Evolutionary conservation across 1,140 invertebrate genomes (phyloP).

Genomic region (Papilio polyxenes): DNA sequence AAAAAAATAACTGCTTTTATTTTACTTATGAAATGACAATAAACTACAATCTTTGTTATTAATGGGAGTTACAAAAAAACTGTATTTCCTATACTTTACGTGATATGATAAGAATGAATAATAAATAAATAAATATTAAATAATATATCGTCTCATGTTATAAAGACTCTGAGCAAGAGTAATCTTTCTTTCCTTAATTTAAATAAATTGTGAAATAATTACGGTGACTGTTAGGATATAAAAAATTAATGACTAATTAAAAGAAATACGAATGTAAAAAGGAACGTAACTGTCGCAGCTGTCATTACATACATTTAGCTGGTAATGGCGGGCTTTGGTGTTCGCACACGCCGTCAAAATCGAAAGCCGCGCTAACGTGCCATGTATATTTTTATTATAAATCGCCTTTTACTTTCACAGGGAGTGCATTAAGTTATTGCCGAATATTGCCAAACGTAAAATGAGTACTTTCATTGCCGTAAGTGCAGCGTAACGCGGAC

Average conservation of each 20-base stretch:
- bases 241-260: neutral
- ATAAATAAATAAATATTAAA: no score
- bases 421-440: neutral
- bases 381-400: neutral
- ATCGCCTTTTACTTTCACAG: slow-evolving; percentile 7
- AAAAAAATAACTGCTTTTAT: neutral
- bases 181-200: neutral
- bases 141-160: no score
- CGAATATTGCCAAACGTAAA: neutral
- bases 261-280: neutral
- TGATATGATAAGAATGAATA: no score
- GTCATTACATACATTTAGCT: neutral
- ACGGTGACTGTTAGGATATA: neutral
- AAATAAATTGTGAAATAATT: neutral
- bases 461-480: neutral
- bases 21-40: neutral
- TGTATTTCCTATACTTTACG: neutral
- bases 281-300: slow-evolving; percentile 10
- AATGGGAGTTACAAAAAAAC: no score
- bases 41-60: neutral
- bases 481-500: neutral
- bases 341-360: neutral
- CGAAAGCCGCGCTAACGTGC: neutral
- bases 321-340: neutral
- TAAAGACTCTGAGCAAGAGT: neutral